Base-by-base conservation (phyloP, 2,797 vertebrate genomes). In the Xenopus petersii region DNA sequence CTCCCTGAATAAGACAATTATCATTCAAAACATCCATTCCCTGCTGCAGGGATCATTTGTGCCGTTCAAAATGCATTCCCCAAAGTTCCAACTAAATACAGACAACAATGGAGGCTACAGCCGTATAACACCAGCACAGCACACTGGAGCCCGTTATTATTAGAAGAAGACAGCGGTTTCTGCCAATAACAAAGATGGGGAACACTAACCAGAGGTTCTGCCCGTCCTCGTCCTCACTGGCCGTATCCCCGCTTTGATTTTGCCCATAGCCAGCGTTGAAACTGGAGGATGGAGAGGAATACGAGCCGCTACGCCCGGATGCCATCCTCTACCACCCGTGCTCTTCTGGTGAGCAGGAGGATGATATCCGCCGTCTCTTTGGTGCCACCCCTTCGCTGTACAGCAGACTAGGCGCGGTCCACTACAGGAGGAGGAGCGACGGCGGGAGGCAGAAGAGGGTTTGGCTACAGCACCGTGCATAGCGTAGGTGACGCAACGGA, bases 121-220 rank as follows among this genome's bases (percentile, higher is more conserved):
- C 26, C 4, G 1, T 4, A 5, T 42, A 42, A 42, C 36, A 42
- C 5, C 36, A 42, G 36, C 36, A 42, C 36, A 42, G 8, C 36
- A 42, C 5, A 42, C 8, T 7, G 36, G 36, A 6, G 36, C 36
- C 5, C 36, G 6, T 36, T 36, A 42, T 42, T 6, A 42, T 42
- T 6, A 6, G 36, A 42, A 4, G 36, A 6, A 42, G 36, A 42
- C 5, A 42, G 33, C 47, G 16, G 11, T 16, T 56, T 17, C 15
- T 17, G n/a, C 55, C n/a, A 7, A 16, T 56, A 56, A 56, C n/a
- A 56, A 56, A 56, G 16, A 56, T 55, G 60, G 10, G 54, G 1
- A 36, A 47, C 9, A 71, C 89, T 89, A 90, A 98, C 96, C 96
- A 98, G 47, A 98, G 87, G 80, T 97, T 92, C 89, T 97, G 95